These are phyloP conservation scores for Syngnathus floridae DNA, from an alignment of 2,113 vertebrate genomes.

Conservation along the genomic window DNA sequence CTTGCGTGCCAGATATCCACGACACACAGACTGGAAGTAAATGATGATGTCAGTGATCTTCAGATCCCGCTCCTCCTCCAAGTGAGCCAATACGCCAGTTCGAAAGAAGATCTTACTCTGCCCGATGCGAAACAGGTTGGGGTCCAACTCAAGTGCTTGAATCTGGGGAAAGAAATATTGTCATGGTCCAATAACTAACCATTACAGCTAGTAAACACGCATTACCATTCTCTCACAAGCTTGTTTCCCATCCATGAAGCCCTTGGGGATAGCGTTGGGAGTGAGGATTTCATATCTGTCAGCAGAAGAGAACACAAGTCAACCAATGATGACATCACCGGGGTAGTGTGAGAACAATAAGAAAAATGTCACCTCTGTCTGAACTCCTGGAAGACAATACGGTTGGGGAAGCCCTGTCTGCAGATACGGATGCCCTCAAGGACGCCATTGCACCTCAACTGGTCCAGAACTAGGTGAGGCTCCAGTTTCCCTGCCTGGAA, in stretches of 20 bases:
- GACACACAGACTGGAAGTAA: constrained; percentile 95
- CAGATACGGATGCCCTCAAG: constrained; percentile 95
- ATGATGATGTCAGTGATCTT: constrained; percentile 98
- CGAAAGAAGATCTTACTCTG: constrained; percentile 99
- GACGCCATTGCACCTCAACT: constrained; percentile 93
- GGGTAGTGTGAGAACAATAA: background rate
- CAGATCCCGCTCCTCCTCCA: constrained; percentile 94
- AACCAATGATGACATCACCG: background rate
- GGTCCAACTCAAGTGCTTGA: constrained; percentile 87
- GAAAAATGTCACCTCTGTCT: constrained; percentile 82
- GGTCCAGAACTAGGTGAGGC: constrained; percentile 92
- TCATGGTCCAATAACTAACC: background rate
- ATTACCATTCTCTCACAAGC: constrained; percentile 95
- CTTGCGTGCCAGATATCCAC: constrained; percentile 95
- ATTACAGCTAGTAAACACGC: background rate
- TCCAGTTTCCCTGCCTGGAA: constrained; percentile 90
- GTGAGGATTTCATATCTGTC: constrained; percentile 95
- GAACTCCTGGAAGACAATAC: constrained; percentile 98
- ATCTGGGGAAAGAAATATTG: constrained; percentile 69
- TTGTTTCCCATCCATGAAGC: constrained; percentile 98
- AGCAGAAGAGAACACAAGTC: constrained; percentile 16
- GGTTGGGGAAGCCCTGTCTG: constrained; percentile 96
- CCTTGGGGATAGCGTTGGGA: constrained; percentile 95
- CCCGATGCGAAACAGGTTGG: constrained; percentile 94
- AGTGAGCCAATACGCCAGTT: constrained; percentile 91